Base-by-base conservation (phyloP, 2,113 vertebrate species). In the Oceanites oceanicus region DNA sequence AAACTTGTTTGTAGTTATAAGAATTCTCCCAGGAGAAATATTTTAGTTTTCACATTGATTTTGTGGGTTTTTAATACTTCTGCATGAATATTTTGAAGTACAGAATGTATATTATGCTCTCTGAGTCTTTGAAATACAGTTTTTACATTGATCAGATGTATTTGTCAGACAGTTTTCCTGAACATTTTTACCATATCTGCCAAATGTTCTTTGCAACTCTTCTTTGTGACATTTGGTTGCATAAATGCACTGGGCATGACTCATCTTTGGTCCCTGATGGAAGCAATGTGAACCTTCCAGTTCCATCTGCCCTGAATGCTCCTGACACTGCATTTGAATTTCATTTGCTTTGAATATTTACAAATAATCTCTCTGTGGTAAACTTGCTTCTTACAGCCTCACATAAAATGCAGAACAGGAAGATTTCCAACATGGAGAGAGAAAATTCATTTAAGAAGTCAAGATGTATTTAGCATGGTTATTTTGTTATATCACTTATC, bases 51-150 rank as follows among this genome's bases (percentile, higher is more conserved):
- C 38, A 63, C 5, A 15, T 15, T 62, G 11, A 25, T 30, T 70
- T 1, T 56, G 1, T 53, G 0, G 4, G 1, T 1, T 63, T 67
- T 63, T 55, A 0, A 40, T 34, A 70, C 4, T n/a, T 29, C 27
- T 16, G 2, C 5, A 26, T 71, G 8, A 88, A 50, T 62, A 66
- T 92, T 94, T 90, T 1, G 1, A 93, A 76, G 22, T 21, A 18
- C 8, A 34, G 13, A 86, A 65, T 68, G 9, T 34, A 14, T 38
- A 71, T 72, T 70, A 12, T 34, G 15, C 22, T 73, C 8, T 47
- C 42, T 44, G 13, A 75, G 42, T 58, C 30, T 32, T 73, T 44
- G 14, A 90, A 86, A 86, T 76, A 90, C 71, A 90, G 7, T 1
- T 55, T 86, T 88, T 63, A 7, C 29, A 32, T n/a, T 58, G 61